Evolutionary conservation across 2,888 invertebrate genomes (phyloP).

Genomic region (Lordiphosa fenestrarum): DNA sequence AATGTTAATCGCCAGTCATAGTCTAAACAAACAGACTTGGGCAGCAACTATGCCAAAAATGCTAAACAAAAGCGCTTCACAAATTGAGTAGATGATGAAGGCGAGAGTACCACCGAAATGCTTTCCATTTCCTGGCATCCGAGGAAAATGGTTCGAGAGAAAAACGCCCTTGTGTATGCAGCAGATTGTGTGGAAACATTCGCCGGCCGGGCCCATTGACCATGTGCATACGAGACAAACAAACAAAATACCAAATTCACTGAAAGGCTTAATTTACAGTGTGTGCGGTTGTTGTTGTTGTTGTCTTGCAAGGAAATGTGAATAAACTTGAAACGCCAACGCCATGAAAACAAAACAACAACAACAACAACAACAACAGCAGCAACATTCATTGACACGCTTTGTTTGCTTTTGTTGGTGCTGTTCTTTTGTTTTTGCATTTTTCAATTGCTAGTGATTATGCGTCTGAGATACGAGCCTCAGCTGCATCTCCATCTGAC

Average conservation of each 20-base stretch:
- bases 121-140: slow-evolving; percentile 7
- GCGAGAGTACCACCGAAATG: too few species aligned
- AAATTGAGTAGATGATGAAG: too few species aligned
- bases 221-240: slow-evolving; percentile 32
- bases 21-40: too few species aligned
- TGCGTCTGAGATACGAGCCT: slow-evolving; percentile 57
- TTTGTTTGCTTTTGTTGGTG: slow-evolving; percentile 29
- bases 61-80: slow-evolving; percentile 14
- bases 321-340: slow-evolving; percentile 49
- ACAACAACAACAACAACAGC: slow-evolving; percentile 10
- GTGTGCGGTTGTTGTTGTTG: slow-evolving; percentile 9
- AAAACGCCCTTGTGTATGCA: slow-evolving; percentile 40
- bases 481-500: slow-evolving; percentile 46
- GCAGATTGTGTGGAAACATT: slow-evolving; percentile 6
- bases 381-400: slow-evolving; percentile 26
- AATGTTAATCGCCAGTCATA: slow-evolving; percentile 4
- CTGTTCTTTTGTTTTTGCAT: slow-evolving; percentile 43
- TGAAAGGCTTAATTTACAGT: slow-evolving; percentile 16
- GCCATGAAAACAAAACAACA: slow-evolving; percentile 17
- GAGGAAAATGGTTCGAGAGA: background rate
- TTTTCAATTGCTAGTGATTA: slow-evolving; percentile 70
- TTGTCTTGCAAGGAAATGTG: slow-evolving; percentile 47
- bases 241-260: slow-evolving; percentile 13
- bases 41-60: slow-evolving; percentile 17
- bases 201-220: slow-evolving; percentile 21